A percentile compares a stretch with the other conserved stretches of the same genome.
These are phyloP conservation scores for Diarsia mendica DNA, from an alignment of 2,888 invertebrate genomes.

Conservation along the genomic window DNA sequence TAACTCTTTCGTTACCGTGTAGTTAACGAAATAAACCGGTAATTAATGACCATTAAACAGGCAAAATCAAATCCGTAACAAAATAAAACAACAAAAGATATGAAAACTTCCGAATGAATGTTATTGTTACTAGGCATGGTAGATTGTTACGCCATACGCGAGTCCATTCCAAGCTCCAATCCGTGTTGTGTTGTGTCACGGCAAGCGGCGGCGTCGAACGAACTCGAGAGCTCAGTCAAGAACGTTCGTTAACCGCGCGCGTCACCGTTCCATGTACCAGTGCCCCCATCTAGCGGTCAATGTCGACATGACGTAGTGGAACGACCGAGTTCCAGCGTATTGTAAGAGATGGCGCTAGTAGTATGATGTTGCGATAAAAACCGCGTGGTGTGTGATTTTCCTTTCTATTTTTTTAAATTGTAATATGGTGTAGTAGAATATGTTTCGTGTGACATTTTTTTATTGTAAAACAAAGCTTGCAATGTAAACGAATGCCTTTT, in stretches of 20 bases:
- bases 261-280: slow-evolving; percentile 81
- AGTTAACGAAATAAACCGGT: neutral
- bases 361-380: slow-evolving; percentile 49
- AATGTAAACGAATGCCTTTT: neutral
- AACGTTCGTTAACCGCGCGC: slow-evolving; percentile 89
- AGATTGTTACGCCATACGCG: slow-evolving; percentile 66
- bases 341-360: slow-evolving; percentile 82
- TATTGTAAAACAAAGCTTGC: neutral
- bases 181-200: slow-evolving; percentile 76
- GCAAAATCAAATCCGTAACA: slow-evolving; percentile 1
- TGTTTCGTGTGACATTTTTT: neutral
- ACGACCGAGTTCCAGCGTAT: slow-evolving; percentile 71
- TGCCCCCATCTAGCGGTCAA: slow-evolving; percentile 89
- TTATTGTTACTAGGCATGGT: slow-evolving; percentile 53
- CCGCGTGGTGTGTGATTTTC: slow-evolving; percentile 11
- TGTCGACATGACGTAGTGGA: slow-evolving; percentile 84
- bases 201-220: slow-evolving; percentile 78
- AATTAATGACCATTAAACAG: neutral
- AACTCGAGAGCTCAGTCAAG: slow-evolving; percentile 88
- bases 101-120: slow-evolving; percentile 32
- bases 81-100: slow-evolving; percentile 16
- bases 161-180: slow-evolving; percentile 69
- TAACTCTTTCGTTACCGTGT: neutral
- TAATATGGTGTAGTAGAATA: neutral
- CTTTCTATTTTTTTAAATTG: slow-evolving; percentile 1